Evolutionary conservation across 2,113 vertebrate genomes (phyloP), one percentile per base, ranked within the genome.

Genomic region (Hypanus sabinus): DNA sequence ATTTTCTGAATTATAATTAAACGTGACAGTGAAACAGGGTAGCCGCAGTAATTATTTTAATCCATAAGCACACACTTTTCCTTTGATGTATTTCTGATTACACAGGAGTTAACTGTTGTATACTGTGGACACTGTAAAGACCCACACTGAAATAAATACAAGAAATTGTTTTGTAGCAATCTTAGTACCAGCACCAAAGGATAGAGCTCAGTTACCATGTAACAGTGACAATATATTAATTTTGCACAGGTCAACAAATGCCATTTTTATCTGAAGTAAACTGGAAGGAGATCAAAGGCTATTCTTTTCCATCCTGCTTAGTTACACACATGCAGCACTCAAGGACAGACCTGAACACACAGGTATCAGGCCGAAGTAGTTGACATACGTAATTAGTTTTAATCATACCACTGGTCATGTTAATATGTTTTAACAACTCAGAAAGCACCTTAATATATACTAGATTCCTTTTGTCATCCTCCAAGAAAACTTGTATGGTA

Each of bases 11-110:
- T 36, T 73, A 30, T 93, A 7, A 7, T 0, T 7, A 93, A 65
- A 22, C 27, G 3, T 93, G 65, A 30, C 9, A 46, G 46, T 55
- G 38, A 33, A 8, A 30, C 24, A 27, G 46, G 60, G 91, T 73
- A 73, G 22, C 24, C 18, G 38, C 14, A 71, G 38, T 93, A 46
- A 38, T 73, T 93, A 36, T 55, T 93, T 81, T 93, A 73, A 11
- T 18, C 90, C 27, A 30, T 88, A 88, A 65, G 30, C 85, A 65
- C 62, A 90, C n/a, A n/a, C 83, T 30, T 87, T 60, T 87, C 81
- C 83, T 62, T 46, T 60, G 80, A 4, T 30, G 27, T 24, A 9
- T 33, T 90, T 90, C 6, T 90, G n/a, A 90, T 33, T 65, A 62
- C 7, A 90, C n/a, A 33, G 85, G 14, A 33, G 6, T 8, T 65